phyloP scores from a whole-genome alignment of 92 coral and sea anemone genomes.

The Umimayanthus chanpuru region DNA sequence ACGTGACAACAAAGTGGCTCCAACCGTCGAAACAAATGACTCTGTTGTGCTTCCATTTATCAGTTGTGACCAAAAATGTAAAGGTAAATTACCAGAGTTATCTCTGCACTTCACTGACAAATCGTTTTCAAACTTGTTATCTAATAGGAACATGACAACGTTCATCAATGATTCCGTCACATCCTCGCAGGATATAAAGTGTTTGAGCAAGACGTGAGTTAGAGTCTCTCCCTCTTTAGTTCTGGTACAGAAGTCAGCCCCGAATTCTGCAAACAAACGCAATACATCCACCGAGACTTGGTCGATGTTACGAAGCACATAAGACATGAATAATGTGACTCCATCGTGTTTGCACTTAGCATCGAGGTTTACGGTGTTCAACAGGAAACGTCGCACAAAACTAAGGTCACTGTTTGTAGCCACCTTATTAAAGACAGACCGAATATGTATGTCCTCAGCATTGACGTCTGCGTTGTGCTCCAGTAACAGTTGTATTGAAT shows the following conservation, averaged over 20 bases:
- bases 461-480: too few relatives aligned
- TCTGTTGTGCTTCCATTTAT: not conserved
- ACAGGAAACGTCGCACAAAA: not conserved
- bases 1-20: not conserved
- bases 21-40: not conserved
- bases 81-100: not conserved
- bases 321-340: not conserved
- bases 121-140: not conserved
- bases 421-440: too few relatives aligned
- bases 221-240: not conserved
- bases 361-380: not conserved
- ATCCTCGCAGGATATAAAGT: not conserved
- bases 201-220: not conserved
- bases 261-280: not conserved
- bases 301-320: not conserved
- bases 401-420: not conserved
- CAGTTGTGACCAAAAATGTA: conserved; percentile 7
- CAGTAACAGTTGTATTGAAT: too few relatives aligned
- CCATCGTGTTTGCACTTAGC: not conserved
- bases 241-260: not conserved
- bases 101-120: not conserved
- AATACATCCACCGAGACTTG: not conserved
- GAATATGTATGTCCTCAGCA: too few relatives aligned
- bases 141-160: not conserved
- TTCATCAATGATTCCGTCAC: not conserved